Evolutionary conservation across 92 coral and sea anemone species (phyloP), one percentile per base, ranked within the genome.

Genomic region (Pocillopora grandis): DNA sequence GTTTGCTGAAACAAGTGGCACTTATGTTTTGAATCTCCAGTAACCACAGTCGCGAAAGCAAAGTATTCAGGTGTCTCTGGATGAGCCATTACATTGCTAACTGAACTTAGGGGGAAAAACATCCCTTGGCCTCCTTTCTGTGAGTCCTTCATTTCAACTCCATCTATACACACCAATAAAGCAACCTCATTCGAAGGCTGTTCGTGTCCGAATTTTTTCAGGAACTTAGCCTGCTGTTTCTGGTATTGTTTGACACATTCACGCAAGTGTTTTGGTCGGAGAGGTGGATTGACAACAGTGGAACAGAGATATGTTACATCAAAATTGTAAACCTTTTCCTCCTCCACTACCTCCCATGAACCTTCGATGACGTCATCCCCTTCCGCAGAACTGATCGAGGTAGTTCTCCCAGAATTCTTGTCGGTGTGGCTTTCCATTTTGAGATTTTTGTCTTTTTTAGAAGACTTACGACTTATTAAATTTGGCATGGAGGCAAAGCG

Each of bases 1-100:
- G 90, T 89, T 76, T 89, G 96, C 58, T 84, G 65, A 80, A 94
- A 94, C 82, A 97, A 84, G 74, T 97, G 99, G 61, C 99, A 97
- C 72, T 97, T 97, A 87, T 97, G 99, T 65, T 97, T 97, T n/a
- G 99, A 91, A 90, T 94, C 94, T 13, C 99, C 99, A 4, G 93
- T 92, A 86, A 97, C 99, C 2, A 91, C 81, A 6, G 95, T 91
- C 12, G 98, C 86, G 84, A 97, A 97, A 84, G 98, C 98, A 90
- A 97, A 97, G 97, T 90, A 95, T 60, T 89, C 94, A 85, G 98
- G 94, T 86, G 63, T 88, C 60, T 97, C 98, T 68, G 94, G 95
- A 75, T 97, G 98, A 35, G 88, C 80, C 80, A 92, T 92, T 42
- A 92, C 91, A 70, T 88, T 72, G 67, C 89, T 85, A 33, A 97